Evolutionary conservation across 2,113 vertebrate genomes (phyloP), one percentile per base, ranked within the genome.

Genomic region (Protomyctophum bolini): DNA sequence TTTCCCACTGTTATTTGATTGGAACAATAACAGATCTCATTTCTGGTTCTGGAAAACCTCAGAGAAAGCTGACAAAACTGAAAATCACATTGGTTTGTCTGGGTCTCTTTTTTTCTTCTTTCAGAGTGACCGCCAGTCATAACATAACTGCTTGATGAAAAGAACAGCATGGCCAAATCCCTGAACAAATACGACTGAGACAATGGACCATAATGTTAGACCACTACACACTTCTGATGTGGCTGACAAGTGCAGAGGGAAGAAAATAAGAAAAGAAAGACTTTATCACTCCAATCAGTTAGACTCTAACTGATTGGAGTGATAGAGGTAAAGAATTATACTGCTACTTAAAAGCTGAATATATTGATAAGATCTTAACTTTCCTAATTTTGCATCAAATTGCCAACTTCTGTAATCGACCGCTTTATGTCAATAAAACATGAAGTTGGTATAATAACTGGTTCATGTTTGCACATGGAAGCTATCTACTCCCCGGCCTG

Each of bases 1-100:
- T 83, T 87, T 89, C 83, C 74, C 83, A 77, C 77, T 75, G 70
- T 68, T 73, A 68, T 60, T 76, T 74, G 28, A 76, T 82, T 73
- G 62, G 61, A 86, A 85, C 72, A 77, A 86, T 75, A 89, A 81
- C 75, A 85, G 77, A 84, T 90, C 85, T 70, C 7, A 82, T 88
- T 83, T 80, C 86, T 64, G n/a, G 54, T 50, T 57, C 78, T 86
- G 86, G 74, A 85, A 55, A 61, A 59, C 66, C 77, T 73, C 62
- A 62, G 54, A 45, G 76, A 45, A 10, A 75, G 47, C 76, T 72
- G 75, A 90, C 80, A 70, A 79, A 21, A 81, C 80, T 28, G 63
- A 81, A 87, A 87, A 87, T 86, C 57, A 0, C 70, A 74, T 75
- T 60, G 78, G 82, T 89, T 88, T 78, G 73, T 88, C 80, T 28